phyloP scores from a whole-genome alignment of 2,113 vertebrate genomes.

The Gorsachius goisagi region DNA sequence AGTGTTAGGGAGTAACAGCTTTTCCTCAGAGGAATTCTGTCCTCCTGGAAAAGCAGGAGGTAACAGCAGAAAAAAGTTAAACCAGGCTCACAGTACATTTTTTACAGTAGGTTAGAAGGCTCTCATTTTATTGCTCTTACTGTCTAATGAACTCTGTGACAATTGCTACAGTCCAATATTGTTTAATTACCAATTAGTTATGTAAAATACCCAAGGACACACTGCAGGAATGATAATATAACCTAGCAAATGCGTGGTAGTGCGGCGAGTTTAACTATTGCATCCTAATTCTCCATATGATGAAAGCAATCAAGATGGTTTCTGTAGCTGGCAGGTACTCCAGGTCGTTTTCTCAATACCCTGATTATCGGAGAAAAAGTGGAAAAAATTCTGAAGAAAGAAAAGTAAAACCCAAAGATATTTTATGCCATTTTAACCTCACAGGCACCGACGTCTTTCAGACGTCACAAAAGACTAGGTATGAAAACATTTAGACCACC shows the following conservation, averaged over 20 bases:
- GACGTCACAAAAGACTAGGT: neutral
- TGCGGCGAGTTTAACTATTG: neutral
- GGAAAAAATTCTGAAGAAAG: neutral
- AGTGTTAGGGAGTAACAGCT: neutral
- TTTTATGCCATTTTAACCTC: neutral
- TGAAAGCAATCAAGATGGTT: neutral
- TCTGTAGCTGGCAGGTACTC: neutral
- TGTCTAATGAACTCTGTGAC: slow-evolving; percentile 10
- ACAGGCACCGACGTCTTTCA: neutral
- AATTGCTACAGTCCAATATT: neutral
- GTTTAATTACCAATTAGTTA: slow-evolving; percentile 29
- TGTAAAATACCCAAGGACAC: neutral
- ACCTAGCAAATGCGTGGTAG: neutral
- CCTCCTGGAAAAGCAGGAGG: neutral
- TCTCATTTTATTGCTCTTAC: neutral
- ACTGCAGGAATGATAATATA: neutral
- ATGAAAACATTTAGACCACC: neutral
- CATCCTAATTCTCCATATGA: neutral
- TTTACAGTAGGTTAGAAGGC: neutral
- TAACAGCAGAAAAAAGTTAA: neutral
- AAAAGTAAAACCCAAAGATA: neutral
- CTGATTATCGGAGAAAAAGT: neutral
- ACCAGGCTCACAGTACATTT: neutral
- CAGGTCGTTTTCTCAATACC: neutral
- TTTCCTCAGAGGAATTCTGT: slow-evolving; percentile 2